Evolutionary conservation across 2,113 vertebrate species (phyloP).

Genomic region (Todiramphus chloris): DNA sequence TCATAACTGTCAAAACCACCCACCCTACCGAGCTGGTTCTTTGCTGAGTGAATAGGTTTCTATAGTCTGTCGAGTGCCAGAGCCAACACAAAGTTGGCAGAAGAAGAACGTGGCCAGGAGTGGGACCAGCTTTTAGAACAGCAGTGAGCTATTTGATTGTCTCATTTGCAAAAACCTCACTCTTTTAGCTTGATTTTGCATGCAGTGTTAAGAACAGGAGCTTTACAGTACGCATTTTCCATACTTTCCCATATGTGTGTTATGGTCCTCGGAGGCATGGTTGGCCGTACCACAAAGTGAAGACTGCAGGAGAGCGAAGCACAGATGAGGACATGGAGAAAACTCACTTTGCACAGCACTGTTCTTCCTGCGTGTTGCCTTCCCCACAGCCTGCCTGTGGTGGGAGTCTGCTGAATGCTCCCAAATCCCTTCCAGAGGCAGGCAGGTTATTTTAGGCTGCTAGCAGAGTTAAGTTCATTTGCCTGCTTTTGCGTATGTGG

Average conservation of each 20-base stretch:
- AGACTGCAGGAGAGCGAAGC: background rate
- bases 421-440: background rate
- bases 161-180: background rate
- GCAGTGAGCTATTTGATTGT: background rate
- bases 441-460: background rate
- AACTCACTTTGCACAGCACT: background rate
- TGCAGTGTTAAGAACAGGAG: background rate
- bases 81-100: background rate
- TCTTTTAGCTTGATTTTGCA: constrained; percentile 19
- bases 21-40: background rate
- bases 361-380: background rate
- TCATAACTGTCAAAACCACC: background rate
- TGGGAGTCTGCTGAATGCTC: background rate
- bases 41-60: background rate
- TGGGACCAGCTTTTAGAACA: constrained; percentile 10
- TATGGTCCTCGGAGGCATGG: background rate
- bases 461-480: background rate
- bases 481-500: background rate
- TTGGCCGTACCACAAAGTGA: background rate
- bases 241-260: background rate
- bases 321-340: background rate
- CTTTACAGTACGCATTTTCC: background rate
- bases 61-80: background rate
- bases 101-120: background rate
- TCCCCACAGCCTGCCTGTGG: background rate